Conservation (phyloP, 2,113 vertebrate genomes). For the Cairina moschata region DNA sequence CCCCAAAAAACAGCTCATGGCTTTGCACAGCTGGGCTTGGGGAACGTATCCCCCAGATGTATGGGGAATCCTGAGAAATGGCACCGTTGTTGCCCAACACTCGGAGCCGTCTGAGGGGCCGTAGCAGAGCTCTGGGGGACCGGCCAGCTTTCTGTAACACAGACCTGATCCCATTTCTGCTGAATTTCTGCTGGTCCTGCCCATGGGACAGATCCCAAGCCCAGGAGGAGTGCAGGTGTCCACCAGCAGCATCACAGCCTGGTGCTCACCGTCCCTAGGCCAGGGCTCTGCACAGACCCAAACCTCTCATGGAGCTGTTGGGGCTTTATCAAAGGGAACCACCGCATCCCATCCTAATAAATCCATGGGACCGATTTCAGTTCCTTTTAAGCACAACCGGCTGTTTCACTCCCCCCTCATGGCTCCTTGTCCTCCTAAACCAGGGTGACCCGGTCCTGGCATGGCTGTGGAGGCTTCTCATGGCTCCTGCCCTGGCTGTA, state of each 20-base stretch:
- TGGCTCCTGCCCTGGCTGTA: background rate
- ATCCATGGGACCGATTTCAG: background rate
- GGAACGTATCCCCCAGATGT: background rate
- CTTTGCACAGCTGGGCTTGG: background rate
- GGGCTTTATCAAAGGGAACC: background rate
- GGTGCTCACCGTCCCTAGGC: background rate
- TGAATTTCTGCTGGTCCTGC: fast-evolving
- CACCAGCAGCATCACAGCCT: background rate
- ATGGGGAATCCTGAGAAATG: fast-evolving
- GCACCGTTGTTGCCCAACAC: no score
- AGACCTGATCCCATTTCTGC: background rate
- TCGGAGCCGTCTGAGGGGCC: background rate
- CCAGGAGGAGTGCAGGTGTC: no score
- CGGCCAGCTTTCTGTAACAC: fast-evolving
- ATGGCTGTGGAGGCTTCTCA: background rate
- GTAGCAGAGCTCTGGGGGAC: fast-evolving
- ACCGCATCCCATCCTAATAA: background rate
- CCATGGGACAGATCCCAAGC: no score
- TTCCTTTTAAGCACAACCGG: constrained; percentile 26
- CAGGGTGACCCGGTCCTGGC: constrained; percentile 50
- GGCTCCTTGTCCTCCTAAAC: background rate
- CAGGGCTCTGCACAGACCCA: background rate
- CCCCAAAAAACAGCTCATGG: background rate
- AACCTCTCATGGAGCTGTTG: fast-evolving
- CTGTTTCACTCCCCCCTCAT: background rate